Conservation (phyloP, 1,140 invertebrate species). For the Adelges cooleyi region DNA sequence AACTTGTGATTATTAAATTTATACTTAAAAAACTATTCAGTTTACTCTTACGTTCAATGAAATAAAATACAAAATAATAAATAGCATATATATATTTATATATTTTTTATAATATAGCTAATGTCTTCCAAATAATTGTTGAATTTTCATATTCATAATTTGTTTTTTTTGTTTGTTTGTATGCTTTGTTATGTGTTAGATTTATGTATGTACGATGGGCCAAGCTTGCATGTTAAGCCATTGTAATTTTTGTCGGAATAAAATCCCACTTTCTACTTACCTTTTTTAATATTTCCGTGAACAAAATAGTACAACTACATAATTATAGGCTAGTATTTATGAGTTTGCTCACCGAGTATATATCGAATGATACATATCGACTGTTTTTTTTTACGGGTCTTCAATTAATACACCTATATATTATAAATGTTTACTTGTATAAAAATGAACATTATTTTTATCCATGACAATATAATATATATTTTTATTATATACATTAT, state of each 20-base stretch:
- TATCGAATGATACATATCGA: background rate
- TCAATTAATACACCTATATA: slow-evolving; percentile 1
- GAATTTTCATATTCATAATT: slow-evolving; percentile 2
- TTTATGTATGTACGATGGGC: slow-evolving; percentile 7
- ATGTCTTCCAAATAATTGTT: slow-evolving; percentile 26
- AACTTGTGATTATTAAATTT: slow-evolving; percentile 17
- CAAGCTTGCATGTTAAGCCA: background rate
- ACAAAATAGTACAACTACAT: slow-evolving; percentile 1
- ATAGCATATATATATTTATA: too few species aligned
- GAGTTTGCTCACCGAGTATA: slow-evolving; percentile 9
- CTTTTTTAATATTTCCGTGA: too few species aligned
- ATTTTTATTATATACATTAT: slow-evolving; percentile 10
- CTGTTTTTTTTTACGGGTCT: slow-evolving; percentile 23
- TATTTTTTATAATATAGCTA: slow-evolving; percentile 2
- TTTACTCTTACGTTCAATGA: background rate
- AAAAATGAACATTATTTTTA: background rate
- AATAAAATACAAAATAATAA: background rate
- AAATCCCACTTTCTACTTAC: background rate
- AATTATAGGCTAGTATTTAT: slow-evolving; percentile 1
- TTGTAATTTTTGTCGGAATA: slow-evolving; percentile 8
- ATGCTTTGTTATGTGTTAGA: slow-evolving; percentile 23
- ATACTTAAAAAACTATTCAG: background rate
- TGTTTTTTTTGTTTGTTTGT: slow-evolving; percentile 11
- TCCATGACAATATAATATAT: slow-evolving; percentile 19
- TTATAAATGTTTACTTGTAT: background rate